Percentiles rank a stretch among this genome's conserved stretches.
Evolutionary conservation across 2,113 vertebrate genomes (phyloP).

Genomic region (Gymnogyps californianus): DNA sequence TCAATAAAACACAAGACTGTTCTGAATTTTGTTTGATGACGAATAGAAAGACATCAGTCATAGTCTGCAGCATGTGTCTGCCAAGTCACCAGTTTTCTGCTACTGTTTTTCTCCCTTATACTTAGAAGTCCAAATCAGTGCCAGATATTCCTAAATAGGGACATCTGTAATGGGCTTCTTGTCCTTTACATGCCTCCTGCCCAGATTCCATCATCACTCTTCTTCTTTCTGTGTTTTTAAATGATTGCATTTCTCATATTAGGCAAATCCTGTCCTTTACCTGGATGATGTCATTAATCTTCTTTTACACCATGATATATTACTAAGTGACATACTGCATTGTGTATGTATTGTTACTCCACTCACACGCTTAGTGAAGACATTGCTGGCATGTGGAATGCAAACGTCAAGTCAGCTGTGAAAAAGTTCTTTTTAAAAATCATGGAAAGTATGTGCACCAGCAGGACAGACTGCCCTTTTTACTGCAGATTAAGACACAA

Average conservation of each 20-base stretch:
- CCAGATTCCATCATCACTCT: constrained; percentile 43
- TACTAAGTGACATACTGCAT: constrained; percentile 56
- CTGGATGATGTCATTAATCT: constrained; percentile 71
- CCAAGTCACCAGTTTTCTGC: background rate
- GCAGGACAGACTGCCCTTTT: constrained; percentile 57
- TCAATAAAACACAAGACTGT: background rate
- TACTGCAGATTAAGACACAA: constrained; percentile 58
- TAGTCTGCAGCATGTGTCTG: background rate
- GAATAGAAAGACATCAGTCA: background rate
- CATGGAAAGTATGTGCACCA: background rate
- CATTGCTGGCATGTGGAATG: constrained; percentile 53
- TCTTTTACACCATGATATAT: constrained; percentile 67
- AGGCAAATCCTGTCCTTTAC: constrained; percentile 65
- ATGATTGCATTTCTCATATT: constrained; percentile 67
- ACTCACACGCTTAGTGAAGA: constrained; percentile 53
- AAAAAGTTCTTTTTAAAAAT: constrained; percentile 60
- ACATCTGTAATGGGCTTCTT: constrained; percentile 36
- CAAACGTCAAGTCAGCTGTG: constrained; percentile 33
- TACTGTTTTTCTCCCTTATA: background rate
- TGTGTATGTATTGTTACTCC: constrained; percentile 56
- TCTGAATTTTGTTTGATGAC: background rate
- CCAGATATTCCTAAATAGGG: constrained; percentile 4
- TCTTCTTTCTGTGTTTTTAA: constrained; percentile 53
- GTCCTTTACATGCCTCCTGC: constrained; percentile 56
- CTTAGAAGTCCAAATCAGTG: constrained; percentile 8